Evolutionary conservation across 2,888 invertebrate genomes (phyloP).

Genomic region (Selenia dentaria): DNA sequence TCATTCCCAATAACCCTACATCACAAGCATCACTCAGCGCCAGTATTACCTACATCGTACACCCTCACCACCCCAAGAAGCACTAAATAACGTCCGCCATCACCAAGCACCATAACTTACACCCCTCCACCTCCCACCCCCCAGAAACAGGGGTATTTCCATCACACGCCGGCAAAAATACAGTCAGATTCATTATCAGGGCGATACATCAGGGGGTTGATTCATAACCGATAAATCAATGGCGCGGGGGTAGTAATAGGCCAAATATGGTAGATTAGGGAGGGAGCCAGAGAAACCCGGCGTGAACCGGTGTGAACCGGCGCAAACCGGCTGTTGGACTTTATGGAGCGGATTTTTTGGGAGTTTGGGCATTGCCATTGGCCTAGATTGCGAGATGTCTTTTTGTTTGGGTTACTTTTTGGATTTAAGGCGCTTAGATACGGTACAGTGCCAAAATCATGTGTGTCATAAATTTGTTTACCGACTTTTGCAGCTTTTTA

Average conservation of each 20-base stretch:
- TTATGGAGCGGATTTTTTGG: constrained; percentile 22
- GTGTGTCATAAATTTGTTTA: no score
- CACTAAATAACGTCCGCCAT: constrained; percentile 40
- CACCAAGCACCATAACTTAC: constrained; percentile 45
- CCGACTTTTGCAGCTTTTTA: no score
- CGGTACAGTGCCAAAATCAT: no score
- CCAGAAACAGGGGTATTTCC: constrained; percentile 57
- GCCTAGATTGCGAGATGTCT: constrained; percentile 6
- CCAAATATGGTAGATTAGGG: constrained; percentile 67
- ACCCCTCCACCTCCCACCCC: constrained; percentile 41
- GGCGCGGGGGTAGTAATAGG: constrained; percentile 72
- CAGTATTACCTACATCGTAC: constrained; percentile 28
- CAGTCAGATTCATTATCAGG: constrained; percentile 80
- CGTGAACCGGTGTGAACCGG: constrained; percentile 5
- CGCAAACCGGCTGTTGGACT: constrained; percentile 13
- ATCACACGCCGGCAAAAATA: constrained; percentile 77
- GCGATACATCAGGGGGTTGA: constrained; percentile 78
- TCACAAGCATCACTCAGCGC: constrained; percentile 42
- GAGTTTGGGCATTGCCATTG: constrained; percentile 6
- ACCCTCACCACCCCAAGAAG: constrained; percentile 33
- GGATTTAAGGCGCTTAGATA: no score
- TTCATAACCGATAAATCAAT: constrained; percentile 84
- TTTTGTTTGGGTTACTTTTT: not conserved
- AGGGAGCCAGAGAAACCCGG: constrained; percentile 18
- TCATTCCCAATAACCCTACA: constrained; percentile 7